These are phyloP conservation scores for Myiotriccus ornatus DNA, from an alignment of 2,797 vertebrate genomes.

Conservation along the genomic window DNA sequence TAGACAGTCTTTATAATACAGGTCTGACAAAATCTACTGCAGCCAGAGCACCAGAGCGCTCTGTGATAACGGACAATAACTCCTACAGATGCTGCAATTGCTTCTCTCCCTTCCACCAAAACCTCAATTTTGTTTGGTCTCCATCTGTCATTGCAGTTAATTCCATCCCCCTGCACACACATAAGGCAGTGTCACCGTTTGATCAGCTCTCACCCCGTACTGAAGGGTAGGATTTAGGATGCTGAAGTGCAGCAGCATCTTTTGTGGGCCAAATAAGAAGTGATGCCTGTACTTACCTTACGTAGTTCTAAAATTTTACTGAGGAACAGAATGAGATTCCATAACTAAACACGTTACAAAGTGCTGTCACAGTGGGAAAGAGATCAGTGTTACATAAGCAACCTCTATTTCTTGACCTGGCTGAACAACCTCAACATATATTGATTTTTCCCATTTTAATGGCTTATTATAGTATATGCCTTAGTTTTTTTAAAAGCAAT, in stretches of 20 bases:
- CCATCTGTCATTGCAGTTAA: not conserved
- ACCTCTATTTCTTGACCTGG: conserved; percentile 58
- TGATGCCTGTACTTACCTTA: not conserved
- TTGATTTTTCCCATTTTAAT: conserved; percentile 53
- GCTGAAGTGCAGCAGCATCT: not conserved
- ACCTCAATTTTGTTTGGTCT: not conserved
- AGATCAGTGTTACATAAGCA: conserved; percentile 33
- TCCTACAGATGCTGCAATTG: not conserved
- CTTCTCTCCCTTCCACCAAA: not conserved
- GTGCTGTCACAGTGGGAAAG: not conserved
- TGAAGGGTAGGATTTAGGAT: not conserved
- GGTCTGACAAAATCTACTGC: not conserved
- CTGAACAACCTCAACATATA: conserved; percentile 35
- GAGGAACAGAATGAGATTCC: not conserved
- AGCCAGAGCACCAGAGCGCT: not conserved
- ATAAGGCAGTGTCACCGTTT: not conserved
- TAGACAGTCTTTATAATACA: not conserved
- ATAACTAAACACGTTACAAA: not conserved
- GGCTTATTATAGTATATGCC: conserved; percentile 6
- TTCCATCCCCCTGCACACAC: not conserved
- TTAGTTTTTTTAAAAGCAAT: conserved; percentile 17
- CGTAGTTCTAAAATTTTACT: not conserved
- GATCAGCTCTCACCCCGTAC: not conserved
- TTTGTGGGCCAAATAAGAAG: not conserved
- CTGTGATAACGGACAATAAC: not conserved